Evolutionary conservation across 2,113 vertebrate species (phyloP).

Genomic region (Ceyx cyanopectus): DNA sequence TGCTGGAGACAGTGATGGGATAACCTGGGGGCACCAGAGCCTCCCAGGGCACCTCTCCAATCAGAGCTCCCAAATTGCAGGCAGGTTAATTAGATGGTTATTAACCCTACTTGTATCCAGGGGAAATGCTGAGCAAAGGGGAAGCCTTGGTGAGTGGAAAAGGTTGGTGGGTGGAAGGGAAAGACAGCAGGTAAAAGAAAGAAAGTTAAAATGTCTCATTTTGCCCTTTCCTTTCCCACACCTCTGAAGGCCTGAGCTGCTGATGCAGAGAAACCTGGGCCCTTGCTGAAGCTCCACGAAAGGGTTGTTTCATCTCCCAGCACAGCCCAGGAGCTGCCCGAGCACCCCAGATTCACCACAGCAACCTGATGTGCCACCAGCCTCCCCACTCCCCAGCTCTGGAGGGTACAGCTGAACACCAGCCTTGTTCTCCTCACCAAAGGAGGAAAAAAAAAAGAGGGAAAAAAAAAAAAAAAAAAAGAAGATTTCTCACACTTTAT

Average conservation of each 20-base stretch:
- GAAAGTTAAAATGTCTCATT: background rate
- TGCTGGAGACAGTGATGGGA: background rate
- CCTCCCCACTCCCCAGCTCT: background rate
- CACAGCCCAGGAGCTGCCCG: background rate
- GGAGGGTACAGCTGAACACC: background rate
- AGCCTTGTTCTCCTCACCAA: background rate
- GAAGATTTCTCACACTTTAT: background rate
- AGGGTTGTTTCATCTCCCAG: background rate
- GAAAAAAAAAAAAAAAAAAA: background rate
- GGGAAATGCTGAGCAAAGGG: background rate
- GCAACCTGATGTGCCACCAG: background rate
- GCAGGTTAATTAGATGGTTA: conserved; percentile 5
- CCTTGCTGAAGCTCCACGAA: background rate
- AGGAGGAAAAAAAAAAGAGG: background rate
- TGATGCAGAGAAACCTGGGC: background rate
- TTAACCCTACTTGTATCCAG: background rate
- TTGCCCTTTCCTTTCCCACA: background rate
- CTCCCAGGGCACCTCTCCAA: background rate
- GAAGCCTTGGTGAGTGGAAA: background rate
- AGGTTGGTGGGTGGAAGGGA: background rate
- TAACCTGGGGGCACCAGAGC: rapidly evolving
- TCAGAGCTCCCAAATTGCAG: background rate
- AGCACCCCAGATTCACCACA: background rate
- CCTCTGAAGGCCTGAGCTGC: background rate
- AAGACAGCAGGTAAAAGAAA: background rate